Evolutionary conservation across 2,888 invertebrate genomes (phyloP), one percentile per base, ranked within the genome.

Genomic region (Meteorus colon): DNA sequence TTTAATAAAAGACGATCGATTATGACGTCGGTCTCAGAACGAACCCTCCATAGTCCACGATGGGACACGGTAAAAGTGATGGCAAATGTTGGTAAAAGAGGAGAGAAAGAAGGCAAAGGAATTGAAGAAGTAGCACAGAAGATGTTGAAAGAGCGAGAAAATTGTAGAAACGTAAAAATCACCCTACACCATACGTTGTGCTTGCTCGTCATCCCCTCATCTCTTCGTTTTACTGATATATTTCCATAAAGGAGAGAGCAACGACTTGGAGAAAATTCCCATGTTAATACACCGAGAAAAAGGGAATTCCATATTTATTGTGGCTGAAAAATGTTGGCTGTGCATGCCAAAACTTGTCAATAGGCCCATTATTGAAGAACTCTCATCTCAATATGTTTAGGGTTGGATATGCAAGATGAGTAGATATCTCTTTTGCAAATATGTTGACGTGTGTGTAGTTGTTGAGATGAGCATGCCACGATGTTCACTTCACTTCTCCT

Each of bases 1-100:
- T 89, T 89, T 89, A 89, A 89, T 89, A 89, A 89, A 89, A 89
- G 89, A 89, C 89, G 89, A 89, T 89, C 89, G 89, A 89, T 89
- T 89, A 89, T 89, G 89, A 89, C 88, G 89, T 89, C 88, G 89
- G 86, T 86, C 86, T 88, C 87, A 84, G 86, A 86, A 86, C 84
- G 86, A 84, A 85, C 87, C 86, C 84, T 84, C 80, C 78, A 75
- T 10, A 55, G 55, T 55, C 55, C 8, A 55, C 55, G 55, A 19
- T 55, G 55, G 55, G 55, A 55, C 55, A 19, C 55, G 55, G 19
- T 19, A 55, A 55, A 55, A 6, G 24, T 55, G 55, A 55, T 55
- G 55, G 19, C 10, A 55, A 55, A 55, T 19, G 19, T 55, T 55
- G 19, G 19, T 55, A 19, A 60, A 71, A 67, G 70, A 55, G 71